Evolutionary conservation across 2,797 vertebrate species (phyloP).

Genomic region (Coendou prehensilis): DNA sequence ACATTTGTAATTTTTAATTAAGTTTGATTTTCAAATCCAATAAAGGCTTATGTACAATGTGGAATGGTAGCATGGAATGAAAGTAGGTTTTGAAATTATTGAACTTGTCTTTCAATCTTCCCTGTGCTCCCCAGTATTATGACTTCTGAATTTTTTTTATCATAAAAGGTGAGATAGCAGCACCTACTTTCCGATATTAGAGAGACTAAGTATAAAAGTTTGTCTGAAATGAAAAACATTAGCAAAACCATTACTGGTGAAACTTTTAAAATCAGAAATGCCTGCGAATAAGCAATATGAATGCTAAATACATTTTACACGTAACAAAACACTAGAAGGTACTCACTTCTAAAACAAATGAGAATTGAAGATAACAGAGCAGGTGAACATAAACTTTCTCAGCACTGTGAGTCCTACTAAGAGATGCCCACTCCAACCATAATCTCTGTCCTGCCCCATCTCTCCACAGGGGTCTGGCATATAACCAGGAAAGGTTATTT

Average conservation of each 20-base stretch:
- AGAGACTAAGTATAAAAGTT: constrained; percentile 9
- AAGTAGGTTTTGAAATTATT: not conserved
- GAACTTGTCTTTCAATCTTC: not conserved
- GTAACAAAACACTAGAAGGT: not conserved
- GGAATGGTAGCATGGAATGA: not conserved
- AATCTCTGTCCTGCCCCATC: not conserved
- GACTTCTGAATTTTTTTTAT: not conserved
- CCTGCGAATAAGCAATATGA: not conserved
- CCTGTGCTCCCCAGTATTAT: not conserved
- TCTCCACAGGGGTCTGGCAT: not conserved
- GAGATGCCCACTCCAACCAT: not conserved
- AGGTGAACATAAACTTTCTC: not conserved
- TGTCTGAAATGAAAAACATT: constrained; percentile 49
- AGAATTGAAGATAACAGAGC: not conserved
- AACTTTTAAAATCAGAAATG: not conserved
- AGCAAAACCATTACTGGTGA: not conserved
- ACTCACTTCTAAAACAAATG: not conserved
- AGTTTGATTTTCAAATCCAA: constrained; percentile 55
- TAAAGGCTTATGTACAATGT: not conserved
- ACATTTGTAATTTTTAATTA: constrained; percentile 29
- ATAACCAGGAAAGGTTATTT: not conserved
- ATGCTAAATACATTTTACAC: constrained; percentile 2
- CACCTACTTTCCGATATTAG: not conserved
- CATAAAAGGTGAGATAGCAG: not conserved
- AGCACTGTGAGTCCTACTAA: not conserved